phyloP scores from a whole-genome alignment of 2,888 invertebrate species.

The Ochropleura leucogaster region DNA sequence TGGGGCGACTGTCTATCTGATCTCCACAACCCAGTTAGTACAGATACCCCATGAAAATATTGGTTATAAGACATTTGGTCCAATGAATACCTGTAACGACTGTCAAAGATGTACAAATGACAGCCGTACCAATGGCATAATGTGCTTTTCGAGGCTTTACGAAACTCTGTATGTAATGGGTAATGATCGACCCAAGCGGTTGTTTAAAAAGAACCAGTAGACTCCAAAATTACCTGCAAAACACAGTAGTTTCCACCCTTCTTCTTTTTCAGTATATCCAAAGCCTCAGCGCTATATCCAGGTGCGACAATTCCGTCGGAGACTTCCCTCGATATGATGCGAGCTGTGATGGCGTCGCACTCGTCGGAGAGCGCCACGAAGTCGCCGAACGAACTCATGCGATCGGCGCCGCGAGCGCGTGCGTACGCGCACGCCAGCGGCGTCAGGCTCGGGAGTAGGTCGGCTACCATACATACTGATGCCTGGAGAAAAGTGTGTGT shows the following conservation, averaged over 20 bases:
- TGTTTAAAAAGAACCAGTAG: no score
- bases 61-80: no score
- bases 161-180: no score
- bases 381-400: constrained; percentile 99
- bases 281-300: constrained; percentile 95
- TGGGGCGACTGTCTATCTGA: no score
- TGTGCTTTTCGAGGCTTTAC: no score
- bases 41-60: no score
- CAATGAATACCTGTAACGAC: no score
- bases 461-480: constrained; percentile 98
- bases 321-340: constrained; percentile 97
- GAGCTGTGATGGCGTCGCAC: constrained; percentile 97
- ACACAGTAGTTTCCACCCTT: constrained; percentile 98
- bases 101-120: no score
- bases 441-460: constrained; percentile 93
- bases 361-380: constrained; percentile 98
- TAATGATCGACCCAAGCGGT: no score
- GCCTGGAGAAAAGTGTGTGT: constrained; percentile 89
- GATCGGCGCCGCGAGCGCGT: constrained; percentile 98
- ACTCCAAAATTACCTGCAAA: constrained; percentile 90
- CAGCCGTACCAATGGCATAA: no score
- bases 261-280: constrained; percentile 97
- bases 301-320: constrained; percentile 99
- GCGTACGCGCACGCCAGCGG: constrained; percentile 98
- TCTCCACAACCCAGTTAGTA: no score